These are phyloP conservation scores for Nudaria mundana DNA, from an alignment of 2,888 invertebrate genomes.

Conservation along the genomic window DNA sequence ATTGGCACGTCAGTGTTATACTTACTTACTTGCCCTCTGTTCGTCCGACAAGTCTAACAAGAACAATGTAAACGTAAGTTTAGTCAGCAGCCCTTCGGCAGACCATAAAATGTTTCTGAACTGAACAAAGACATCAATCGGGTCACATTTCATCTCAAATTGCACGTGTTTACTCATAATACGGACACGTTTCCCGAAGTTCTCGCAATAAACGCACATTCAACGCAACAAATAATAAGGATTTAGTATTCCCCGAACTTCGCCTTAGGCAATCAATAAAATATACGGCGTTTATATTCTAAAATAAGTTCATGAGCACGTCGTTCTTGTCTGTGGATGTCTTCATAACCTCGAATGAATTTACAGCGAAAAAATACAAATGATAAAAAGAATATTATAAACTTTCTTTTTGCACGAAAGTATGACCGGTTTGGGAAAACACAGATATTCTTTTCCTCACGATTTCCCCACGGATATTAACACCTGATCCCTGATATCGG, in stretches of 20 bases:
- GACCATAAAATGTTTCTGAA: constrained; percentile 58
- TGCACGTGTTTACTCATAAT: constrained; percentile 63
- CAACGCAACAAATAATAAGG: constrained; percentile 42
- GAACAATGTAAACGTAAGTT: constrained; percentile 60
- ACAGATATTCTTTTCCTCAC: constrained; percentile 52
- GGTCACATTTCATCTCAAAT: constrained; percentile 77
- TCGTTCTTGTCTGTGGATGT: constrained; percentile 22
- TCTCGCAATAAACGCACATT: constrained; percentile 39
- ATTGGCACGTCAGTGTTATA: constrained; percentile 1
- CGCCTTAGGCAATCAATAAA: constrained; percentile 51
- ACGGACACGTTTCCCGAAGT: constrained; percentile 43
- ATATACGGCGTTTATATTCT: constrained; percentile 19
- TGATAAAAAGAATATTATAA: constrained; percentile 17
- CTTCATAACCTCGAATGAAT: constrained; percentile 31
- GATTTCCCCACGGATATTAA: constrained; percentile 65
- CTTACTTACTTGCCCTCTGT: constrained; percentile 7
- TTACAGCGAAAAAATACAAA: constrained; percentile 12
- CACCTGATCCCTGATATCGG: constrained; percentile 61
- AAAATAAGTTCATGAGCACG: constrained; percentile 18
- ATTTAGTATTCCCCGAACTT: constrained; percentile 52
- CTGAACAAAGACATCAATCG: constrained; percentile 77
- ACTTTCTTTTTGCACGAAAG: constrained; percentile 42
- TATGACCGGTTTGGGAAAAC: constrained; percentile 27
- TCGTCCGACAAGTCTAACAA: constrained; percentile 20
- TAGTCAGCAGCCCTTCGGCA: constrained; percentile 66